A percentile compares a stretch with the other conserved stretches of the same genome.
Conservation (phyloP, 2,797 vertebrate genomes). For the Syngnathus rostellatus region DNA sequence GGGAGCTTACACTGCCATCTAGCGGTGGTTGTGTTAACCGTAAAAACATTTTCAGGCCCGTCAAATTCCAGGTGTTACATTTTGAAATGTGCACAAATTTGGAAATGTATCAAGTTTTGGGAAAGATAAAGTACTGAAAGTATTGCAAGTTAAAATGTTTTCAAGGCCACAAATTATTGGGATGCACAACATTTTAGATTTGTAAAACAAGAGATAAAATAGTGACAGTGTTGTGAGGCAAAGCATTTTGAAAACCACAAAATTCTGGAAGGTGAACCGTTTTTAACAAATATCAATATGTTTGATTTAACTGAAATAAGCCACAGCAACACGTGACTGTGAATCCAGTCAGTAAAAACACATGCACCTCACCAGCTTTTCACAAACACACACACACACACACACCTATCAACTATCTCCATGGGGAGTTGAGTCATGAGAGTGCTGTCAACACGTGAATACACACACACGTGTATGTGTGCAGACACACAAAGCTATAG, state of each 20-base stretch:
- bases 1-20: background rate
- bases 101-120: too few species aligned
- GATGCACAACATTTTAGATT: background rate
- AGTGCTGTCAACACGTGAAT: background rate
- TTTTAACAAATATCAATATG: too few species aligned
- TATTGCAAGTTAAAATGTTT: too few species aligned
- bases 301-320: background rate
- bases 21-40: background rate
- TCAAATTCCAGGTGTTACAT: background rate
- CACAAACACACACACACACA: background rate
- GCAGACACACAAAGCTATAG: background rate
- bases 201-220: background rate
- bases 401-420: background rate
- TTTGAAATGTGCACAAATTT: too few species aligned
- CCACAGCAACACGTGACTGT: background rate
- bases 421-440: conserved; percentile 3
- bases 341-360: background rate
- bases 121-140: too few species aligned
- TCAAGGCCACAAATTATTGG: background rate
- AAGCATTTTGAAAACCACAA: background rate
- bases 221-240: background rate
- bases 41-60: background rate
- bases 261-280: background rate
- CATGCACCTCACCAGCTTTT: background rate
- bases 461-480: background rate